Percentiles rank a stretch among this genome's conserved stretches.
Evolutionary conservation across 64 coral and sea anemone genomes (phyloP).

Genomic region (Actinia tenebrosa): DNA sequence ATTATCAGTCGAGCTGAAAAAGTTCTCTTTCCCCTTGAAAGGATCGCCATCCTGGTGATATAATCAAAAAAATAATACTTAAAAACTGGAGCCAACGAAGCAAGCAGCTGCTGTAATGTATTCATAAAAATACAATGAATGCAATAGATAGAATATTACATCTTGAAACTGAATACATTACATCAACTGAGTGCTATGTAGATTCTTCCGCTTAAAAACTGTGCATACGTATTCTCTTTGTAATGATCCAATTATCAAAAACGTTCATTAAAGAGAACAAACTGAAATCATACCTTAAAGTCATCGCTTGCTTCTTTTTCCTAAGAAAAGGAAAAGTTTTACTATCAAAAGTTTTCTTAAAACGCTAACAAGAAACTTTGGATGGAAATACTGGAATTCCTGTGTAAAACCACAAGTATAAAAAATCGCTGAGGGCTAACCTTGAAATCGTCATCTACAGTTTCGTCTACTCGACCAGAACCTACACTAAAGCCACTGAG

Average conservation of each 20-base stretch:
- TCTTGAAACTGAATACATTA: too few species aligned
- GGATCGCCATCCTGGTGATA: slow-evolving; percentile 82
- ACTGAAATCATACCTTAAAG: slow-evolving; percentile 23
- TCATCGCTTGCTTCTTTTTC: slow-evolving; percentile 40
- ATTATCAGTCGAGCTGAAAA: slow-evolving; percentile 77
- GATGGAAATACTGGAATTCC: neutral
- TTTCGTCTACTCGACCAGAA: slow-evolving; percentile 97
- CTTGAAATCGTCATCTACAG: slow-evolving; percentile 99
- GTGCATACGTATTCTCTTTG: too few species aligned
- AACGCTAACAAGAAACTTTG: neutral
- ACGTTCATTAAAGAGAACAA: neutral
- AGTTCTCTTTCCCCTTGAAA: slow-evolving; percentile 94
- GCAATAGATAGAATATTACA: too few species aligned
- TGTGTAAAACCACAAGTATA: neutral
- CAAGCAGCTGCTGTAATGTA: too few species aligned
- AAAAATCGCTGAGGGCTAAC: slow-evolving; percentile 23
- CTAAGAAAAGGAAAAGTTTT: neutral
- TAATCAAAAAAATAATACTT: neutral
- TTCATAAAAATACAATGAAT: too few species aligned
- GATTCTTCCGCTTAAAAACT: too few species aligned
- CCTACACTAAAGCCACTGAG: slow-evolving; percentile 99
- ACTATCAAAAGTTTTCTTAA: neutral
- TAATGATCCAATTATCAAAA: too few species aligned
- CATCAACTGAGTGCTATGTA: too few species aligned
- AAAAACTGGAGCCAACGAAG: too few species aligned